Percentiles rank a stretch among this genome's conserved stretches.
These are phyloP conservation scores for Micromussa lordhowensis DNA, from an alignment of 92 coral and sea anemone genomes.

Conservation along the genomic window DNA sequence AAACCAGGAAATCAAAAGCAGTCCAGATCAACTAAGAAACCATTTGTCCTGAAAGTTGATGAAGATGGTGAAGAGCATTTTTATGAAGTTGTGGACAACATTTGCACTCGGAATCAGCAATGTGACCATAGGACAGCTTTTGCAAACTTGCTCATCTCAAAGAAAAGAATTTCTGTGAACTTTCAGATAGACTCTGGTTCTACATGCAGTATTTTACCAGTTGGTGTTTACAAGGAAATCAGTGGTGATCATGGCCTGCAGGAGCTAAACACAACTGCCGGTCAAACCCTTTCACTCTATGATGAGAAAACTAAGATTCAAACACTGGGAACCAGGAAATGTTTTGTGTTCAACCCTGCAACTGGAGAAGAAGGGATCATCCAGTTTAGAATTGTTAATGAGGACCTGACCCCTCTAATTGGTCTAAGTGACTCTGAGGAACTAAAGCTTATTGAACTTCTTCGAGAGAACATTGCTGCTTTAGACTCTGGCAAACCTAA, in stretches of 20 bases:
- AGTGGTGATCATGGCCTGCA: constrained; percentile 22
- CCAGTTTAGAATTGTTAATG: constrained; percentile 30
- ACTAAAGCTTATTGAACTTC: constrained; percentile 25
- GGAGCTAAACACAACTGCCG: constrained; percentile 5
- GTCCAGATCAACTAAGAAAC: background rate
- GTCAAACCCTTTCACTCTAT: constrained; percentile 10
- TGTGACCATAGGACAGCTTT: too few species aligned
- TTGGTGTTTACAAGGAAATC: constrained; percentile 21
- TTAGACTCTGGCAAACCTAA: constrained; percentile 11
- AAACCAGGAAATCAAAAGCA: too few species aligned
- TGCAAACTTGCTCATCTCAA: too few species aligned
- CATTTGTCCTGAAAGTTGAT: constrained; percentile 11
- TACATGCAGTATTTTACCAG: too few species aligned
- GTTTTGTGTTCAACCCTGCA: constrained; percentile 31
- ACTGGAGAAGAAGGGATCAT: constrained; percentile 18
- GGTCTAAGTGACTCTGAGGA: constrained; percentile 2
- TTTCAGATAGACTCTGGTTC: too few species aligned
- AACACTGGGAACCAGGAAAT: too few species aligned
- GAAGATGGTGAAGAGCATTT: constrained; percentile 24
- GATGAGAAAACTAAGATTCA: too few species aligned
- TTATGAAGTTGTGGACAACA: background rate
- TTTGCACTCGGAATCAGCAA: too few species aligned
- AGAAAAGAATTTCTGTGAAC: too few species aligned
- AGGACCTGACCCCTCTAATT: too few species aligned
- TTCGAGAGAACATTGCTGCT: constrained; percentile 33